These are phyloP conservation scores for Andrena bicolor DNA, from an alignment of 2,888 invertebrate species.

Conservation along the genomic window DNA sequence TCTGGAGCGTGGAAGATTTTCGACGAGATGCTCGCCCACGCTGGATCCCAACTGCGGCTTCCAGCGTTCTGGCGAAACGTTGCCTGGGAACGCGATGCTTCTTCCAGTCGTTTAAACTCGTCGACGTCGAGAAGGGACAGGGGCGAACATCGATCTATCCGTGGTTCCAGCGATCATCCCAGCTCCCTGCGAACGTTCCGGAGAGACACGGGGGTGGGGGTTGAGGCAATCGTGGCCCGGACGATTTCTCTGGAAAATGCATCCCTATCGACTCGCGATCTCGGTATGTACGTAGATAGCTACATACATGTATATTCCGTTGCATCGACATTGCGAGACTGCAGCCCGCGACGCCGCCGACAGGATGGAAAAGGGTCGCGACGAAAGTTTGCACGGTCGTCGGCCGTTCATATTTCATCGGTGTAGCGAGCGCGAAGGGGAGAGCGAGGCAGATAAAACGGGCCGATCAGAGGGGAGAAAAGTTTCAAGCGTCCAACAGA, in stretches of 20 bases:
- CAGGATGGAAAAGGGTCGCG: background rate
- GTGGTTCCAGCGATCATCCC: background rate
- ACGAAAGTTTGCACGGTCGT: slow-evolving; percentile 17
- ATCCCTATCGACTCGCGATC: no score
- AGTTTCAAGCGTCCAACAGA: slow-evolving; percentile 66
- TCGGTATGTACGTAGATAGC: no score
- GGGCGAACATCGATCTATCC: slow-evolving; percentile 1
- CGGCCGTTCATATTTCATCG: slow-evolving; percentile 32
- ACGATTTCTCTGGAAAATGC: no score
- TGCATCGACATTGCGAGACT: no score
- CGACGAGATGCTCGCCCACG: slow-evolving; percentile 8
- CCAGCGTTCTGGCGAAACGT: background rate
- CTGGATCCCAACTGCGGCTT: slow-evolving; percentile 23
- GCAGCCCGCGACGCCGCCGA: no score
- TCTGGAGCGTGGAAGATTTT: slow-evolving; percentile 50
- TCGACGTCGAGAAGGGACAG: background rate
- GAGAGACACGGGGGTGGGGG: background rate
- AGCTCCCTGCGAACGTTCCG: background rate
- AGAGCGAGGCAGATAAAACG: slow-evolving; percentile 20
- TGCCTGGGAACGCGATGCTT: background rate
- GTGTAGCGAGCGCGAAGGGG: background rate
- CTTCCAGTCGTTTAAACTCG: slow-evolving; percentile 44
- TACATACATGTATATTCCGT: no score
- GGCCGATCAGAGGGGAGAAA: slow-evolving; percentile 32
- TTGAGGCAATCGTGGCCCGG: no score